Evolutionary conservation across 2,113 vertebrate species (phyloP), one percentile per base, ranked within the genome.

Genomic region (Lepus americanus): DNA sequence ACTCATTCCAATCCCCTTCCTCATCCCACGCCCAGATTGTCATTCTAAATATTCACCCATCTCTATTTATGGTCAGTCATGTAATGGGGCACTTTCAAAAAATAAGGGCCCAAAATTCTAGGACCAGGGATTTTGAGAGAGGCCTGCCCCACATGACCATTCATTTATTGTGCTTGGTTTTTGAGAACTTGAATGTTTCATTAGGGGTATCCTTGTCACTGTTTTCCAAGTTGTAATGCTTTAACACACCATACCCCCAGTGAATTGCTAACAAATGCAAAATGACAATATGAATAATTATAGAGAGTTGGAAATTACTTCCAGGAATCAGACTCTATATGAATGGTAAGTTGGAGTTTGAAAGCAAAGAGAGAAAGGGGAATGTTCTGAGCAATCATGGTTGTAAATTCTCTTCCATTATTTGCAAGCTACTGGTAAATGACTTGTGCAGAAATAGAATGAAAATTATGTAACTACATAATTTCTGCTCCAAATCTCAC

Each of bases 41-140:
- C 85, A 92, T 67, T 73, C 33, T 83, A 92, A 92, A 66, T 88
- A 93, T 88, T 85, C 76, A 78, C 84, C 67, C n/a, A 22, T 81
- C 55, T 95, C 74, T 93, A 79, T 94, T 88, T 84, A 67, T 94
- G 73, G 33, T 77, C 94, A 94, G 33, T 85, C 25, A 83, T 25
- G 79, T 66, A 73, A 88, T 19, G n/a, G 66, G 66, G 9, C 22
- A 67, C 29, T 73, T 80, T 51, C 63, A 14, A 80, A 96, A 96
- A 93, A 96, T 66, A 79, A 74, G 12, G 29, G 53, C 9, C 73
- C 36, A 36, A 86, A 83, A 89, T 76, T 80, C 44, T 69, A 91
- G 33, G 39, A 64, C 63, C 61, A 81, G 29, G 3, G 17, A 94
- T 77, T 78, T 63, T 92, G 80, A 94, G 73, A 84, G 88, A 93